Evolutionary conservation across 1,140 invertebrate species (phyloP), one percentile per base, ranked within the genome.

Genomic region (Tetramorium simillimum): DNA sequence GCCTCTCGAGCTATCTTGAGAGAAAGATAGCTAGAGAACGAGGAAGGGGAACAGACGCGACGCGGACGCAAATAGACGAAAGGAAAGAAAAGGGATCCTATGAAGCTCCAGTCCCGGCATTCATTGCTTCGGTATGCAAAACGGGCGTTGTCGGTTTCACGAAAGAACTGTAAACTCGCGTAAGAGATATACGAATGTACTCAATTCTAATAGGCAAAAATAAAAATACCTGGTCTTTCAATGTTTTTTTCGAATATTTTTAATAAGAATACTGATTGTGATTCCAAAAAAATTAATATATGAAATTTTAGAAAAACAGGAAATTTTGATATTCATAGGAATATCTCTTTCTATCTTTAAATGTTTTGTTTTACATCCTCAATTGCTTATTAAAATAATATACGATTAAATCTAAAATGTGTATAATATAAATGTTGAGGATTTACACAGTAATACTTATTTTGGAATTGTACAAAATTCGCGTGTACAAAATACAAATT

Each of bases 141-240:
- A 90, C 86, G 89, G 88, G 92, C 90, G 89, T 92, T 91, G 87
- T 88, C 88, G 63, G 86, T 82, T 85, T 78, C 80, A 87, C 78
- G 65, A 90, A 87, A 89, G 88, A 89, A 93, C 89, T 92, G 89
- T 91, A 86, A 88, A 88, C 43, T 76, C 69, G 63, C 65, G 56
- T 37, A 43, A 37, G 46, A 86, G 72, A 88, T 82, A 58, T 43
- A n/a, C n/a, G 58, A 43, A 84, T 18, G 63, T 56, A n/a, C 18
- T 81, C 72, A 81, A 81, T 28, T 53, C 43, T 78, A 72, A 56
- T 12, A 28, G 9, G 21, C 7, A 43, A 24, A 37, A 40, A 53
- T 0, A n/a, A 24, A 24, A 51, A 14, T 3, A 33, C 0, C 5
- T 9, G 0, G 6, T n/a, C 18, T 53, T 53, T 9, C 14, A 33